Base-by-base conservation (phyloP, 2,888 invertebrate species). In the Lochmaea crataegi region DNA sequence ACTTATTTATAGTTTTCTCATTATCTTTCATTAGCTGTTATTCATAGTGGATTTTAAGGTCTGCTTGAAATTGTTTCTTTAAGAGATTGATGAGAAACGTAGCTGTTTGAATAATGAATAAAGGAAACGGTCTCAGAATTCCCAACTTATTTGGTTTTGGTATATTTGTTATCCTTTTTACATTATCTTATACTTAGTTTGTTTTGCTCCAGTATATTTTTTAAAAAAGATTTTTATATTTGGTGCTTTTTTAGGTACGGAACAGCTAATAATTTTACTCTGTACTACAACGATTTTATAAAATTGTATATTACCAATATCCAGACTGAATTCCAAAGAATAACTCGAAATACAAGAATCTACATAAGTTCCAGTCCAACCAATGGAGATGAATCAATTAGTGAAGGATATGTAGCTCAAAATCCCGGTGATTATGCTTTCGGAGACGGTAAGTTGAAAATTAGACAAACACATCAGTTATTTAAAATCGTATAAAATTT, bases 311-410 rank as follows among this genome's bases (percentile, higher is more conserved):
- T 94, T 0, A 89, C 93, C 57, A 92, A 93, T 0, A 91, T 98
- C 2, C 90, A 90, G 81, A 89, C 89, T 2, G 90, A 92, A 48
- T 90, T 94, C 0, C 85, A 89, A 41, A 85, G 86, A 12, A 84
- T 92, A 48, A 94, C 95, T 81, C 86, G 89, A 0, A 89, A 88
- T 0, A 88, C 94, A 75, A 89, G 91, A 0, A 75, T 82, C 38
- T 97, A 92, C 83, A 84, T 98, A 6, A 90, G 93, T 0, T 98
- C 98, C 0, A 98, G 98, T 84, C 99, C 99, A 0, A 94, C 95
- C 0, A 97, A 98, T 86, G 98, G 97, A 1, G 83, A 90, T 0
- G 87, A 92, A 80, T 92, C 93, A 0, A 92, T 92, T 78, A 84
- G 87, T 77, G 94, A 96, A 82, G 94, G 93, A 2, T 96, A 93